Base-by-base conservation (phyloP, 2,888 invertebrate genomes). In the Nomada fabriciana region DNA sequence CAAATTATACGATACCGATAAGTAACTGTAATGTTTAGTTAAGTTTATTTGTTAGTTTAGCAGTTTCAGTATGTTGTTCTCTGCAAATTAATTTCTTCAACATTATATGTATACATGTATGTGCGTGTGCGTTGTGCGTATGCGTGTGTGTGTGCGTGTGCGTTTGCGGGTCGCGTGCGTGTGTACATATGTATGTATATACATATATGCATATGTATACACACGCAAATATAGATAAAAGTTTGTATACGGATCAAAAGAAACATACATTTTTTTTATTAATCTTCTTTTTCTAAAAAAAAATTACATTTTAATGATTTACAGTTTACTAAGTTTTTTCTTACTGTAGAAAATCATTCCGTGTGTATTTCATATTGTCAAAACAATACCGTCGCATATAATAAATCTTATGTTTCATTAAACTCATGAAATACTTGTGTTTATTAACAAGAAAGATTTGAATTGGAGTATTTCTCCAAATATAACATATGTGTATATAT, bases 361-460 rank as follows among this genome's bases (percentile, higher is more conserved):
- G 20, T 74, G 70, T 74, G n/a, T 71, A 67, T 77, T 70, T 29
- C 64, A 65, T 71, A 68, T 77, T 77, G 77, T 77, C 67, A 72
- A 71, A n/a, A 18, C 63, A 43, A 20, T 0, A 50, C 60, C 50
- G 65, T 63, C 25, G 25, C 47, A 63, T 60, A 23, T 72, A 75
- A 82, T 80, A 82, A 82, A 80, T 67, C 50, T 42, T 70, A 42
- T 68, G 59, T 59, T 78, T 78, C 78, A 73, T 78, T 68, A 68
- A 61, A 67, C 29, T 47, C 52, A 70, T 36, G 13, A 67, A 64
- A 53, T 55, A 36, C 79, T 13, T 65, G 11, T 61, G 53, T 60
- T 65, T 43, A 60, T 76, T 76, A 10, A 13, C 10, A 52, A 20
- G n/a, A 47, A 29, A 13, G 55, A 29, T 61, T 60, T 4, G n/a